Evolutionary conservation across 2,797 vertebrate species (phyloP).

Genomic region (Enteromius anoplus): DNA sequence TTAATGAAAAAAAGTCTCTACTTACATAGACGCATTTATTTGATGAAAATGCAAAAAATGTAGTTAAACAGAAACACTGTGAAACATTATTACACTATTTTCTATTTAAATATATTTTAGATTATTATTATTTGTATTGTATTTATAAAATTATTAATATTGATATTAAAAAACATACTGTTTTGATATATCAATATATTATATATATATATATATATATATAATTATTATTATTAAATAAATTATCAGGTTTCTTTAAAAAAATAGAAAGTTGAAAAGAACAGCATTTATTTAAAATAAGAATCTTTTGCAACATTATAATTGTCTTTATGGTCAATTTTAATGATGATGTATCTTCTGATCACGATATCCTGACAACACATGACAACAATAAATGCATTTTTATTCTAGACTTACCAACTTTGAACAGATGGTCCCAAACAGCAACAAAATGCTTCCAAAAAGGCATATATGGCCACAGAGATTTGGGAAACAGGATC

Average conservation of each 20-base stretch:
- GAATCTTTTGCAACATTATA: not conserved
- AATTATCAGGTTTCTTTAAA: not conserved
- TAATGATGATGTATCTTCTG: not conserved
- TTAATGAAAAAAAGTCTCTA: not conserved
- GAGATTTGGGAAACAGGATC: conserved; percentile 72
- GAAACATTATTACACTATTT: not conserved
- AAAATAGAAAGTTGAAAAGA: not conserved
- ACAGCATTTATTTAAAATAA: not conserved
- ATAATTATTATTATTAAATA: too few species aligned
- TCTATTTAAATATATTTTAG: not conserved
- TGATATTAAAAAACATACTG: not conserved
- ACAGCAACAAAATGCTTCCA: conserved; percentile 77
- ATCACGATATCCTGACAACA: too few species aligned
- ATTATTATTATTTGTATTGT: not conserved
- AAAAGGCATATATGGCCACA: conserved; percentile 75
- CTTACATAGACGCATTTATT: not conserved
- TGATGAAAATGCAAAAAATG: not conserved
- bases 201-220: too few species aligned
- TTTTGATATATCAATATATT: not conserved
- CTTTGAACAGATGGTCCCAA: conserved; percentile 81
- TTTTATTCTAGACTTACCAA: conserved; percentile 67
- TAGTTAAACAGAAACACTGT: not conserved
- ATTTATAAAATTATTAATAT: not conserved
- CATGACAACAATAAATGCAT: not conserved
- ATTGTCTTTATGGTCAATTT: not conserved